Conservation (phyloP, 2,888 invertebrate species). For the Pristionchus exspectatus region DNA sequence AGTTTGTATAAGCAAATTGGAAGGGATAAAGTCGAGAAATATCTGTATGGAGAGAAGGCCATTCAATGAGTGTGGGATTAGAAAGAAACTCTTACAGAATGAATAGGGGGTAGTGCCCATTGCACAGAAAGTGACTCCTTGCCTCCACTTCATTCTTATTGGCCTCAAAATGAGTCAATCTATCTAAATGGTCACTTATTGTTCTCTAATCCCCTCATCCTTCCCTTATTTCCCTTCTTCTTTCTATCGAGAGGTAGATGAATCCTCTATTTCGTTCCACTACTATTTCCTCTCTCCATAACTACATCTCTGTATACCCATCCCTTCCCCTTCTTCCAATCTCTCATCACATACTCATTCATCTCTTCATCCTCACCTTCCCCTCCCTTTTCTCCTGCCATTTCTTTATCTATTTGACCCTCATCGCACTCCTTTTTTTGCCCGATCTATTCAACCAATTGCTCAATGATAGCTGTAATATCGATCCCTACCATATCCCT, state of each 20-base stretch:
- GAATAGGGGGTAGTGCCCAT: neutral
- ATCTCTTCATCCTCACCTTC: neutral
- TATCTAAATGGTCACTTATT: slow-evolving; percentile 1
- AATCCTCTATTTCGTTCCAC: slow-evolving; percentile 25
- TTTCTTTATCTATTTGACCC: slow-evolving; percentile 22
- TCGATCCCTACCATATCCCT: neutral
- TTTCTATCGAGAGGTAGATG: neutral
- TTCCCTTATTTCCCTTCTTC: neutral
- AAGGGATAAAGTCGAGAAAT: slow-evolving; percentile 6
- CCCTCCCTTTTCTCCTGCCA: slow-evolving; percentile 18
- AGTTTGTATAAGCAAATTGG: slow-evolving; percentile 14
- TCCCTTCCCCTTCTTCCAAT: neutral
- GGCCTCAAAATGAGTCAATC: slow-evolving; percentile 8
- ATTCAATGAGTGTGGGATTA: neutral
- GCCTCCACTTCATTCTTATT: neutral
- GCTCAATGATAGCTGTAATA: neutral
- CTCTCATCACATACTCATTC: slow-evolving; percentile 36
- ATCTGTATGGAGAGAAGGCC: slow-evolving; percentile 12
- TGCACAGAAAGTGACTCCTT: neutral
- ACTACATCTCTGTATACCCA: neutral
- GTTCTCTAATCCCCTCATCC: slow-evolving; percentile 16
- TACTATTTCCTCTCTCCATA: slow-evolving; percentile 15
- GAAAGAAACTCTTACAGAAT: neutral
- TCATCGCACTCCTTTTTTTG: slow-evolving; percentile 6
- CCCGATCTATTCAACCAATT: neutral